Conservation (phyloP, 1,140 invertebrate species). For the Ips typographus region DNA sequence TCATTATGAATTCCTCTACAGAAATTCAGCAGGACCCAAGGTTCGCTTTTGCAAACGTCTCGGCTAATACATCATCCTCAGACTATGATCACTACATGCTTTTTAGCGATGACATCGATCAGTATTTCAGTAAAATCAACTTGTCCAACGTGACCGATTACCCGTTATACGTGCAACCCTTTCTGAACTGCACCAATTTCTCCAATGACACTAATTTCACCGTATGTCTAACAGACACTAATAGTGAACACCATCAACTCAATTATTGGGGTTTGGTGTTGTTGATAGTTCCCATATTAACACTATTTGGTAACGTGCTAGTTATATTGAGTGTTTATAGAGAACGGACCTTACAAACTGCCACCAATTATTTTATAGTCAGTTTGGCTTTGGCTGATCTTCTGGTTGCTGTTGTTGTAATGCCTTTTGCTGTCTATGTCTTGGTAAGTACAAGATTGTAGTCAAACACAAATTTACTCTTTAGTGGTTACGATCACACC, state of each 20-base stretch:
- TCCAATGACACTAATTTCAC: constrained; percentile 43
- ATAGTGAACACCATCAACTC: constrained; percentile 13
- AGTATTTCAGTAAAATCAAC: constrained; percentile 49
- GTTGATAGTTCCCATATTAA: constrained; percentile 89
- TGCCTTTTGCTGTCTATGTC: constrained; percentile 97
- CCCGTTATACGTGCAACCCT: constrained; percentile 35
- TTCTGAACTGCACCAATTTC: constrained; percentile 42
- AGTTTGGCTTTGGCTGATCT: constrained; percentile 96
- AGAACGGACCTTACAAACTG: constrained; percentile 88
- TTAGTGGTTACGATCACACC: too few relatives aligned
- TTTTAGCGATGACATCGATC: constrained; percentile 49
- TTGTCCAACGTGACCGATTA: constrained; percentile 39
- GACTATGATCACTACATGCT: constrained; percentile 46
- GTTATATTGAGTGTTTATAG: constrained; percentile 93
- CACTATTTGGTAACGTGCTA: constrained; percentile 94
- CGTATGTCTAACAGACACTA: constrained; percentile 20
- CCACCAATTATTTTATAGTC: constrained; percentile 98
- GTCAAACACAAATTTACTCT: too few relatives aligned
- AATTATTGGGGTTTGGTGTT: constrained; percentile 60
- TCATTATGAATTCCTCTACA: neutral
- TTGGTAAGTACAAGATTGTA: constrained; percentile 20
- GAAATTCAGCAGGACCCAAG: constrained; percentile 13
- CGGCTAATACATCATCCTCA: constrained; percentile 20
- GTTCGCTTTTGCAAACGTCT: constrained; percentile 38
- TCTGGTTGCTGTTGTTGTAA: constrained; percentile 93